A percentile compares a stretch with the other conserved stretches of the same genome.
Conservation (phyloP, 2,797 vertebrate genomes). For the Hippopotamyrus pictus region DNA sequence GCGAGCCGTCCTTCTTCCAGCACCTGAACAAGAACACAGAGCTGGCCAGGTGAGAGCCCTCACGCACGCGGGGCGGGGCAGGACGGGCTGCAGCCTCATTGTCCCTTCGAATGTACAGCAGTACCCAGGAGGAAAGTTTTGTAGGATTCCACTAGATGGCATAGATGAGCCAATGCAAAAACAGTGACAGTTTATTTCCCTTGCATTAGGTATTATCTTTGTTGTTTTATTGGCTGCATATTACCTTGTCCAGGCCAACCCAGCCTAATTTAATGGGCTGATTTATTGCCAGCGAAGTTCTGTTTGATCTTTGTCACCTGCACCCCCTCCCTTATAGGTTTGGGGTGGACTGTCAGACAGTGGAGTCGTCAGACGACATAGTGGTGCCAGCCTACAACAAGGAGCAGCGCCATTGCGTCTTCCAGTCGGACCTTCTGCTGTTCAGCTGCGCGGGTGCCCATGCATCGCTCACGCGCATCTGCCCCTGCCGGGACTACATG, state of each 20-base stretch:
- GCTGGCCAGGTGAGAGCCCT: constrained; percentile 71
- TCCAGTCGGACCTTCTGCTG: constrained; percentile 69
- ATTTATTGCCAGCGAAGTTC: neutral
- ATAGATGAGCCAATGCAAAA: neutral
- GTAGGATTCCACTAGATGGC: neutral
- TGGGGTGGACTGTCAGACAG: constrained; percentile 77
- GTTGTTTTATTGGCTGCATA: neutral
- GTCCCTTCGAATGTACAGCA: neutral
- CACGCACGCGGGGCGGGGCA: neutral
- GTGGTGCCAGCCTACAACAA: constrained; percentile 65
- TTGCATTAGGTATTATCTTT: neutral
- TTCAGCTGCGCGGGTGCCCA: constrained; percentile 75
- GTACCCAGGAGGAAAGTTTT: neutral
- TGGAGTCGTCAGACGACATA: constrained; percentile 80
- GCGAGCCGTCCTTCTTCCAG: constrained; percentile 95
- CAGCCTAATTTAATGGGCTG: neutral
- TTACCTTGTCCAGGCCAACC: neutral
- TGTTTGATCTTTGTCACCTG: neutral
- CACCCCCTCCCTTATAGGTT: constrained; percentile 56
- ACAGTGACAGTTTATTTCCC: neutral
- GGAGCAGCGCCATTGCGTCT: constrained; percentile 66
- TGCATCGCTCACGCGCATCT: constrained; percentile 60
- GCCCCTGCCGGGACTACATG: constrained; percentile 78
- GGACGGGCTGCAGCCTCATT: neutral
- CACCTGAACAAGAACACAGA: constrained; percentile 98